Evolutionary conservation across 2,113 vertebrate genomes (phyloP).

Genomic region (Laticauda laticaudata): DNA sequence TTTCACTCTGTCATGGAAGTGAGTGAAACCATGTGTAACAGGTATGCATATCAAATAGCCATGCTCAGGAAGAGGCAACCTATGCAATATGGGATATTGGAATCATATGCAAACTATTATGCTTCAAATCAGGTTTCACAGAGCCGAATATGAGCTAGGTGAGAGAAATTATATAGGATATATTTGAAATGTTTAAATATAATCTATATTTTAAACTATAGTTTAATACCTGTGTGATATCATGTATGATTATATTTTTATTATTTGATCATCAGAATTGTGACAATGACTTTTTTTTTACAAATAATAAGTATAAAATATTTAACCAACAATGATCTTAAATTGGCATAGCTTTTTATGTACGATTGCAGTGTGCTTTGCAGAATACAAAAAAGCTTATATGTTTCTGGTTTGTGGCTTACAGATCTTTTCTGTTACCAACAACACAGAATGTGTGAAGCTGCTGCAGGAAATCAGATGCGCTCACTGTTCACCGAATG

Average conservation of each 20-base stretch:
- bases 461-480: constrained; percentile 97
- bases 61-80: not conserved
- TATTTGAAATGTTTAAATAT: constrained; percentile 25
- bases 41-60: not conserved
- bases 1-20: not conserved
- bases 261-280: not conserved
- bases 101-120: not conserved
- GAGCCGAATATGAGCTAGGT: not conserved
- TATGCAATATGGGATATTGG: not conserved
- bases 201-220: not conserved
- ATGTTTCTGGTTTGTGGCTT: constrained; percentile 75
- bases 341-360: constrained; percentile 6
- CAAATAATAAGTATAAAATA: constrained; percentile 7
- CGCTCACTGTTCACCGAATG: constrained; percentile 93
- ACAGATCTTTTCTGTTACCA: constrained; percentile 93
- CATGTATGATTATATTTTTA: constrained; percentile 1
- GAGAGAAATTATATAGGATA: constrained; percentile 31
- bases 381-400: constrained; percentile 42
- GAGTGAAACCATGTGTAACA: not conserved
- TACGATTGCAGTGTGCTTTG: not conserved
- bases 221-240: not conserved
- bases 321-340: not conserved
- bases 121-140: not conserved
- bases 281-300: not conserved
- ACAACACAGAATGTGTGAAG: constrained; percentile 95